Evolutionary conservation across 2,888 invertebrate genomes (phyloP), one percentile per base, ranked within the genome.

Genomic region (Thelaira solivaga): DNA sequence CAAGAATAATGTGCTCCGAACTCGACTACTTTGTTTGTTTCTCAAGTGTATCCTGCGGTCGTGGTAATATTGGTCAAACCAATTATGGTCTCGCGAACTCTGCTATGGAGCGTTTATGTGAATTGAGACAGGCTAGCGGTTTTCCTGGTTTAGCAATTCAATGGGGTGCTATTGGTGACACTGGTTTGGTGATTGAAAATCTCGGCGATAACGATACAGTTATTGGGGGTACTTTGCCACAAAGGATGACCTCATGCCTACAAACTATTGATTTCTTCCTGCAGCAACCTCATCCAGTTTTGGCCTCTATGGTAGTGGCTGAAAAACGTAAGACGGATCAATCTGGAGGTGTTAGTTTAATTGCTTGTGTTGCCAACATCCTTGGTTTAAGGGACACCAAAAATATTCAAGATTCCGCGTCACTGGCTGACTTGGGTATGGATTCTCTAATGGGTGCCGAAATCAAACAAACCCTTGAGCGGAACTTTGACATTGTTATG

Each of bases 371-470:
- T 8, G 95, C 94, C 55, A 96, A 97, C 87, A 97, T 98, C 84
- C 90, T 98, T 62, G 95, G 96, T 76, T 93, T 99, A 84, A 96
- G 97, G 88, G 97, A 99, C 85, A 90, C 93, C 0, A 92, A 92
- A 82, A 94, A 94, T 78, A 92, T 98, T 29, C 93, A 95, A 78
- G 91, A 92, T 43, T 91, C 92, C 26, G 92, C 95, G 4, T 94
- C 94, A 43, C 90, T 99, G 51, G 96, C 97, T 26, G 99, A 99
- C 89, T 92, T 99, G 41, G 99, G 99, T 77, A 96, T 99, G 94
- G 99, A 99, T 88, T 98, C 98, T 1, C 90, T 99, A 82, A 99
- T 99, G 99, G 98, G 98, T 49, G 97, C 99, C 1, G 99, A 99
- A 91, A 97, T 99, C 86, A 98, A 98, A 89, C 98, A 98, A 90